A percentile compares a stretch with the other conserved stretches of the same genome.
Conservation (phyloP, 1,140 invertebrate genomes). For the Zaprionus kolodkinae region DNA sequence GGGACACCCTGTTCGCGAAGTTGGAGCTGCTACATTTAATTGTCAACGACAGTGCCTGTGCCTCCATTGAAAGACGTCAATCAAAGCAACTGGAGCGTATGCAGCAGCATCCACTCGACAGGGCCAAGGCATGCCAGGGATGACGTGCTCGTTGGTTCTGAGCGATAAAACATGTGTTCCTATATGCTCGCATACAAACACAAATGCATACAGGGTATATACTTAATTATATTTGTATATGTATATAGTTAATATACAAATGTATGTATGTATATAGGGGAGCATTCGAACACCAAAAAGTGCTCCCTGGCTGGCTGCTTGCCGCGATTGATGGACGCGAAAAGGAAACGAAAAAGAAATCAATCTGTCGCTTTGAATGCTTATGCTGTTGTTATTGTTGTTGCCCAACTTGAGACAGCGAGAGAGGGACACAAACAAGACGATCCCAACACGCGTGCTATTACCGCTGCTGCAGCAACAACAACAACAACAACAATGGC, state of each 20-base stretch:
- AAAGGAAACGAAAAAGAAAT: slow-evolving; percentile 69
- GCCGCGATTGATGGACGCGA: slow-evolving; percentile 64
- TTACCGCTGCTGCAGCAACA: slow-evolving; percentile 59
- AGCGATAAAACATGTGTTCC: slow-evolving; percentile 46
- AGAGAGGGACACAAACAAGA: slow-evolving; percentile 11
- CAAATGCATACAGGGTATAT: slow-evolving; percentile 4
- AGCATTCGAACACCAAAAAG: slow-evolving; percentile 30
- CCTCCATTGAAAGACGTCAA: slow-evolving; percentile 49
- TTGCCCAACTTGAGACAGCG: slow-evolving; percentile 22
- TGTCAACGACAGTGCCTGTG: slow-evolving; percentile 33
- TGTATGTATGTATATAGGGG: neutral
- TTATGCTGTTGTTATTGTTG: slow-evolving; percentile 7
- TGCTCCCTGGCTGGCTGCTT: slow-evolving; percentile 46
- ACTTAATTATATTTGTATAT: neutral
- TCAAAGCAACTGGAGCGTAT: slow-evolving; percentile 39
- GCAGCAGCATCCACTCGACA: slow-evolving; percentile 11
- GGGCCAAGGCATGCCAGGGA: neutral
- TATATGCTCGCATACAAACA: neutral
- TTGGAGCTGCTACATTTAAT: slow-evolving; percentile 35
- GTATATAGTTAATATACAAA: neutral
- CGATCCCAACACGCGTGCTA: slow-evolving; percentile 57
- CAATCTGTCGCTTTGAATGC: slow-evolving; percentile 59
- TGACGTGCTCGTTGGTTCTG: neutral
- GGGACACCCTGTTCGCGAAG: neutral
- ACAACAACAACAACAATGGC: slow-evolving; percentile 7